phyloP scores from a whole-genome alignment of 2,797 vertebrate species.

The Diglossa cyanea region DNA sequence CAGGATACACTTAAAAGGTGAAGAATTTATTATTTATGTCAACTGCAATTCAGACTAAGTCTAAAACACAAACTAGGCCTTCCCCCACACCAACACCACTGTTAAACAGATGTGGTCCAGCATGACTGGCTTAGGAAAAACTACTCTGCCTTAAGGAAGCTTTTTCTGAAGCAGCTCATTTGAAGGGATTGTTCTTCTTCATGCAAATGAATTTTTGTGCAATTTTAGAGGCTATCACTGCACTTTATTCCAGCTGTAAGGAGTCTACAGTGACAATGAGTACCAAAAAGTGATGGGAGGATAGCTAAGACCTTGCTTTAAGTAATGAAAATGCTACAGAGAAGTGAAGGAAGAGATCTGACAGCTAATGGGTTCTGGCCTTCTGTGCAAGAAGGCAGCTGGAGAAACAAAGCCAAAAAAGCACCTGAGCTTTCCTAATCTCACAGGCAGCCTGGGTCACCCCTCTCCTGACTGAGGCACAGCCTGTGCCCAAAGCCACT shows the following conservation, averaged over 20 bases:
- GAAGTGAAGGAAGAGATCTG: constrained; percentile 4
- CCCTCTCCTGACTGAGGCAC: neutral
- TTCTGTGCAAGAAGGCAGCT: constrained; percentile 8
- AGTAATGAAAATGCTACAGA: constrained; percentile 6
- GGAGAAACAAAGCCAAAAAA: constrained; percentile 41
- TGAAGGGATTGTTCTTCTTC: neutral
- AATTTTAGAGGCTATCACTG: neutral
- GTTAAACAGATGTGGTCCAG: neutral
- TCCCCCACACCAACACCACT: neutral
- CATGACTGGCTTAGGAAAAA: neutral
- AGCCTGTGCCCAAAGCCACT: neutral
- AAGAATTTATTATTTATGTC: constrained; percentile 6
- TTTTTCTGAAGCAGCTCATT: neutral
- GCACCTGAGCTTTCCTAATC: neutral
- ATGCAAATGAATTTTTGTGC: neutral
- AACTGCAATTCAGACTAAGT: neutral
- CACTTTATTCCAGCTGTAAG: constrained; percentile 9
- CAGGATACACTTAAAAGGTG: neutral
- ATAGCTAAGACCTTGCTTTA: constrained; percentile 5
- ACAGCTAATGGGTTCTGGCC: neutral
- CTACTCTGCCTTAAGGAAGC: neutral
- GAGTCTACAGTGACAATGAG: neutral
- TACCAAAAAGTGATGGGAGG: constrained; percentile 8
- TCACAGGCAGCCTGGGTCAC: neutral
- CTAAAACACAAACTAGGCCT: constrained; percentile 2